These are phyloP conservation scores for Hippocampus abdominalis DNA, from an alignment of 2,113 vertebrate species.

Conservation along the genomic window DNA sequence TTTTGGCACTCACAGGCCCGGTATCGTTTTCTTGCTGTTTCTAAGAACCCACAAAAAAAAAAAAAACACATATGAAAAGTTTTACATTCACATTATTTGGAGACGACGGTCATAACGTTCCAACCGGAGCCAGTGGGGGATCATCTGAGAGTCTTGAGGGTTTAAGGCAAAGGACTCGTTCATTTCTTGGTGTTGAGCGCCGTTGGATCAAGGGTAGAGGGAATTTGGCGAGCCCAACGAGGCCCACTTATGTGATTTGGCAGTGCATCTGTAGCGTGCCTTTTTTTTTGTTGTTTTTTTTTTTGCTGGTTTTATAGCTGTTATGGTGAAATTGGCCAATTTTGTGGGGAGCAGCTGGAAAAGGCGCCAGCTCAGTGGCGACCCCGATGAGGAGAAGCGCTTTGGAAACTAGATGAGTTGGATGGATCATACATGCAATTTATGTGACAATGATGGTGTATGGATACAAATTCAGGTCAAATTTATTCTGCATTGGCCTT, in stretches of 20 bases:
- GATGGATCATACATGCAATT: too few relatives aligned
- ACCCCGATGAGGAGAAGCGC: too few relatives aligned
- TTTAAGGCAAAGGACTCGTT: not conserved
- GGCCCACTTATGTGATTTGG: not conserved
- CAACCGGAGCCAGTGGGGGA: not conserved
- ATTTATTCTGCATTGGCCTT: too few relatives aligned
- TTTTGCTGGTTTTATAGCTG: not conserved
- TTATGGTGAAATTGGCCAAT: not conserved
- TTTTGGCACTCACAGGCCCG: conserved; percentile 1
- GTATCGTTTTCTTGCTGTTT: not conserved
- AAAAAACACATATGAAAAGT: not conserved
- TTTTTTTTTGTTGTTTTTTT: not conserved
- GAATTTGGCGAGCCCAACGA: not conserved
- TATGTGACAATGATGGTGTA: not conserved
- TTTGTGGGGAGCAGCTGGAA: not conserved
- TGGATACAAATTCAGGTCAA: too few relatives aligned
- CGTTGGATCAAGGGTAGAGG: not conserved
- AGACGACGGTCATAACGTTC: not conserved
- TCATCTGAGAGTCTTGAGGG: not conserved
- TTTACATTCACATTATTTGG: not conserved
- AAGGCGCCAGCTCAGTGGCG: too few relatives aligned
- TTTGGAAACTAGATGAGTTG: too few relatives aligned
- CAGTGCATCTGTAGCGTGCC: not conserved
- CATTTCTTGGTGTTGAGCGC: not conserved
- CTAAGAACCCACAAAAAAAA: not conserved